These are phyloP conservation scores for Baccha elongata DNA, from an alignment of 2,888 invertebrate genomes.

Conservation along the genomic window DNA sequence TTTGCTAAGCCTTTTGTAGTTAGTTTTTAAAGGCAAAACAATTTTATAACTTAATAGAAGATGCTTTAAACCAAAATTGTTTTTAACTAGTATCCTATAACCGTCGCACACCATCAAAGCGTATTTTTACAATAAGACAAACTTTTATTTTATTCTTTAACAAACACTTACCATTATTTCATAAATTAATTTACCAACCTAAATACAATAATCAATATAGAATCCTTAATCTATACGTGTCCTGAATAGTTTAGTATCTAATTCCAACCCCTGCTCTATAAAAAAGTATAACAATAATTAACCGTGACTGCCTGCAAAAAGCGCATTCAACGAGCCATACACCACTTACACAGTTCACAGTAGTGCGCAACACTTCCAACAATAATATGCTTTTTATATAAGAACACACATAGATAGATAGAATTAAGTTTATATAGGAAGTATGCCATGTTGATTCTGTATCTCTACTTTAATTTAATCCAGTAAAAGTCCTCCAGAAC, in stretches of 20 bases:
- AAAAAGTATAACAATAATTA: conserved; percentile 54
- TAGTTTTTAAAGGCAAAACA: too few species aligned
- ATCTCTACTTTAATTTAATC: conserved; percentile 65
- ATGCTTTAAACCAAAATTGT: too few species aligned
- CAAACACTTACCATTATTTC: neutral
- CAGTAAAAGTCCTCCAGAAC: conserved; percentile 44
- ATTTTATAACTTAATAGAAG: too few species aligned
- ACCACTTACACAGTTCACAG: neutral
- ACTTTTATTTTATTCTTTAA: too few species aligned
- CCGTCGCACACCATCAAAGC: too few species aligned
- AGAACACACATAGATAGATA: conserved; percentile 13
- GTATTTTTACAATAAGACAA: too few species aligned
- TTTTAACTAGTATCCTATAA: too few species aligned
- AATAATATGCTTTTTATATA: too few species aligned
- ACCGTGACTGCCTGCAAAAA: conserved; percentile 64
- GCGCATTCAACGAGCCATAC: conserved; percentile 48
- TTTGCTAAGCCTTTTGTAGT: too few species aligned
- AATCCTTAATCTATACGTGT: conserved; percentile 43
- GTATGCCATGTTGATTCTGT: conserved; percentile 33
- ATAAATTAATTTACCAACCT: conserved; percentile 53
- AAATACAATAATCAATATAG: conserved; percentile 62
- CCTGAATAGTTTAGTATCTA: conserved; percentile 47
- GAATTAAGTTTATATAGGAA: neutral
- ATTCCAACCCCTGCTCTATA: conserved; percentile 38
- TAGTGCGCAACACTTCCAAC: conserved; percentile 6